Evolutionary conservation across 2,888 invertebrate genomes (phyloP).

Genomic region (Drosophila crucigera): DNA sequence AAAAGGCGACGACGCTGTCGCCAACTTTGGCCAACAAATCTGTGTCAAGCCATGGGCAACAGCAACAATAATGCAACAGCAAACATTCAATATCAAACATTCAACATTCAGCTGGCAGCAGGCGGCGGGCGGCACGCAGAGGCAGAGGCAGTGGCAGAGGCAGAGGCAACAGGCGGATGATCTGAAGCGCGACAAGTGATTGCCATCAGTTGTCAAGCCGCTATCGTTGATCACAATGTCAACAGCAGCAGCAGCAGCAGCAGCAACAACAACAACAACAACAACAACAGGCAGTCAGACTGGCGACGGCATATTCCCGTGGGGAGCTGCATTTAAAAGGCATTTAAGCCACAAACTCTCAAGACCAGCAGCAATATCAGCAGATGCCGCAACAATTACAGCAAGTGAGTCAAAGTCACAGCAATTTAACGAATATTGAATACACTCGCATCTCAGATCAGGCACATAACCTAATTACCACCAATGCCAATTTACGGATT

Average conservation of each 20-base stretch:
- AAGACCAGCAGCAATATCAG: slow-evolving; percentile 67
- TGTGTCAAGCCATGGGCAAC: slow-evolving; percentile 78
- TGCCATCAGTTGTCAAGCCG: slow-evolving; percentile 80
- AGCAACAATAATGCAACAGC: slow-evolving; percentile 28
- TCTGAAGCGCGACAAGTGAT: slow-evolving; percentile 80
- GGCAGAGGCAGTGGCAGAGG: slow-evolving; percentile 20
- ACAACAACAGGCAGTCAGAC: slow-evolving; percentile 58
- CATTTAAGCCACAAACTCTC: slow-evolving; percentile 79
- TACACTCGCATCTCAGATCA: slow-evolving; percentile 18
- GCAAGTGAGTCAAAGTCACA: slow-evolving; percentile 31
- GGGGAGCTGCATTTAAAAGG: slow-evolving; percentile 81
- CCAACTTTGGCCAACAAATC: slow-evolving; percentile 79
- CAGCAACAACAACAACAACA: slow-evolving; percentile 38
- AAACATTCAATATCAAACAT: slow-evolving; percentile 58
- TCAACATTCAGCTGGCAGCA: slow-evolving; percentile 48
- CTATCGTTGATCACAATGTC: slow-evolving; percentile 81
- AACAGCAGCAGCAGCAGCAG: slow-evolving; percentile 64
- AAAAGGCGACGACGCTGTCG: slow-evolving; percentile 79
- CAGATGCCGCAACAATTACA: slow-evolving; percentile 69
- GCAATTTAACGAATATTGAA: slow-evolving; percentile 32
- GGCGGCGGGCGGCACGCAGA: slow-evolving; percentile 25
- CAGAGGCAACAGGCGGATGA: slow-evolving; percentile 72
- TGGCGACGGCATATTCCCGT: slow-evolving; percentile 76
- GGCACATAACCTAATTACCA: neutral
- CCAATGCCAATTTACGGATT: neutral